Base-by-base conservation (phyloP, 2,888 invertebrate species). In the Desoria tigrina region DNA sequence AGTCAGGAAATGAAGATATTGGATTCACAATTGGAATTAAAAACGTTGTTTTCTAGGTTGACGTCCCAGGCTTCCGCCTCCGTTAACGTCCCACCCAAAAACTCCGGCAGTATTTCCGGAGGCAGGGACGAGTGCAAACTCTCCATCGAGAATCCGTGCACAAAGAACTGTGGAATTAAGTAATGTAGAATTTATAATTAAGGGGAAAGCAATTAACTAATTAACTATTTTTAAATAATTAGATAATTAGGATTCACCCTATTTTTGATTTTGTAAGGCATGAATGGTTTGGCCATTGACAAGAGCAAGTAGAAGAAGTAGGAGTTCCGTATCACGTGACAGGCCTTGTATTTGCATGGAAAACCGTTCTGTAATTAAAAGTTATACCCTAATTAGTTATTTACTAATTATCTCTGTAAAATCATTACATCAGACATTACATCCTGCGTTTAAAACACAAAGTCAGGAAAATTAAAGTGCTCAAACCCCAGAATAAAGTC, bases 261-360 rank as follows among this genome's bases (percentile, higher is more conserved):
- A 57, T 71, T 65, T 37, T 66, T 64, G 16, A 71, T 64, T 59
- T 73, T 73, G 26, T 65, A 64, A 37, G 68, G 61, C 24, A 73
- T 54, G 61, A 73, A 71, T 18, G 73, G 73, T 55, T 73, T 73
- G 60, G 68, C 68, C 63, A 73, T 66, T 50, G 69, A 58, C 51
- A 66, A 68, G 2, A 71, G 53, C 39, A 70, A 24, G 56, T 69
- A 65, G 63, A 71, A 73, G 23, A 73, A 39, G 58, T 71, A 73
- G 1, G 73, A 71, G 23, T 71, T 71, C 26, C 71, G 65, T 39
- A 71, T 68, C 1, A 71, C 57, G 37, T 73, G 73, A 37, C 68
- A 66, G 45, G 66, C 69, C 64, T 73, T 73, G 59, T 71, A 71
- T 28, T 65, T 62, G n/a, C 66, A 65, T 1, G 73, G 73, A 49